phyloP scores from a whole-genome alignment of 1,140 invertebrate genomes.

The Melipona quadrifasciata region DNA sequence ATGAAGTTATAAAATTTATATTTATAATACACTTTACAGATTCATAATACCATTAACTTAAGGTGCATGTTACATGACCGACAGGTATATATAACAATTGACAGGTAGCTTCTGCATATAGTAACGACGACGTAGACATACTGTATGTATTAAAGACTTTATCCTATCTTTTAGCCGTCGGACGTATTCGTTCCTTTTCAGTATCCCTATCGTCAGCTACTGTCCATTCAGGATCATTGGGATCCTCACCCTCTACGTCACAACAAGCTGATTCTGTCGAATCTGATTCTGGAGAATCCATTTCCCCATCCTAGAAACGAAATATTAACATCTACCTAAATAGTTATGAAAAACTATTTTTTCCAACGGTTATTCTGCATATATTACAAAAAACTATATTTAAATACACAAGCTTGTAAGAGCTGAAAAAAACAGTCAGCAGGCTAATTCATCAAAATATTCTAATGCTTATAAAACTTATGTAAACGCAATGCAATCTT shows the following conservation, averaged over 20 bases:
- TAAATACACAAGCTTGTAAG: slow-evolving; percentile 56
- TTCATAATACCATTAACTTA: slow-evolving; percentile 81
- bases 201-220: slow-evolving; percentile 79
- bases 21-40: slow-evolving; percentile 83
- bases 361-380: slow-evolving; percentile 43
- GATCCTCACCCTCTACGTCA: slow-evolving; percentile 87
- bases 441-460: slow-evolving; percentile 50
- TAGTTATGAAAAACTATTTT: slow-evolving; percentile 16
- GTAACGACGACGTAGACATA: slow-evolving; percentile 74
- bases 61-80: slow-evolving; percentile 79
- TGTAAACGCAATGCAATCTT: slow-evolving; percentile 33
- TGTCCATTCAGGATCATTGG: slow-evolving; percentile 91
- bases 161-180: slow-evolving; percentile 81
- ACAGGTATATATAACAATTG: slow-evolving; percentile 81
- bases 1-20: slow-evolving; percentile 83
- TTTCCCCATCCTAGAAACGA: slow-evolving; percentile 74
- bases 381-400: slow-evolving; percentile 57
- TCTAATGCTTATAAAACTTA: slow-evolving; percentile 49
- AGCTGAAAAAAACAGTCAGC: slow-evolving; percentile 58
- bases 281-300: slow-evolving; percentile 83
- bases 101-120: slow-evolving; percentile 78
- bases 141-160: slow-evolving; percentile 73
- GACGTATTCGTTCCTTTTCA: slow-evolving; percentile 80
- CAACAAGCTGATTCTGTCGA: slow-evolving; percentile 84
- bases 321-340: slow-evolving; percentile 54